phyloP scores from a whole-genome alignment of 2,888 invertebrate species.

The Lasioglossum pauxillum region DNA sequence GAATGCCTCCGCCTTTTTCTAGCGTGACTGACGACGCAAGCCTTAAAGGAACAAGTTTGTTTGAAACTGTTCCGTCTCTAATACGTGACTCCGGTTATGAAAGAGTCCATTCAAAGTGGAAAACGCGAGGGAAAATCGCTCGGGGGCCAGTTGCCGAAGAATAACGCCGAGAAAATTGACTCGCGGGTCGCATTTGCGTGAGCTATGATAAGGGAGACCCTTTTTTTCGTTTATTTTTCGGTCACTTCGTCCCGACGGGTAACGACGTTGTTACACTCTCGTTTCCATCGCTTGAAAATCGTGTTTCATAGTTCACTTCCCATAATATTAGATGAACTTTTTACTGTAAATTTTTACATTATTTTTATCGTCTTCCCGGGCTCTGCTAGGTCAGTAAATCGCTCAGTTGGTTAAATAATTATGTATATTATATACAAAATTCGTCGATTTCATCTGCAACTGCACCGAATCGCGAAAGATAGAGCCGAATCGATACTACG shows the following conservation, averaged over 20 bases:
- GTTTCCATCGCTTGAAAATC: not conserved
- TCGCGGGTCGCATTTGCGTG: not conserved
- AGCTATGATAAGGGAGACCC: not conserved
- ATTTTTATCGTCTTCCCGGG: no score
- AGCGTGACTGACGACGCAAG: not conserved
- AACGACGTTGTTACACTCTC: not conserved
- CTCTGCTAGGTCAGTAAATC: no score
- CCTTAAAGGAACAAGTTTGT: not conserved
- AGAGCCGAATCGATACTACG: conserved; percentile 26
- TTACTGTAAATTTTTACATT: not conserved
- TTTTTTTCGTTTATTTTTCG: not conserved
- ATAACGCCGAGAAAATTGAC: conserved; percentile 13
- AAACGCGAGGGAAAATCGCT: conserved; percentile 9
- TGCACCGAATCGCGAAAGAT: not conserved
- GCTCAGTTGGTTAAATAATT: no score
- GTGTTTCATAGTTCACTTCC: not conserved
- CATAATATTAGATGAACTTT: not conserved
- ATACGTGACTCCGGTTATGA: not conserved
- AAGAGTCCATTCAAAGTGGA: not conserved
- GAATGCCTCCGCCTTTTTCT: not conserved
- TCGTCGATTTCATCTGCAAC: not conserved
- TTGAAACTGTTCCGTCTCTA: not conserved
- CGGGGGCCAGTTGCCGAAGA: not conserved
- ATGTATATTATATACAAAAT: not conserved
- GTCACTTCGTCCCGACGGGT: not conserved